These are phyloP conservation scores for Vombatus ursinus DNA, from an alignment of 2,113 vertebrate genomes.

Conservation along the genomic window DNA sequence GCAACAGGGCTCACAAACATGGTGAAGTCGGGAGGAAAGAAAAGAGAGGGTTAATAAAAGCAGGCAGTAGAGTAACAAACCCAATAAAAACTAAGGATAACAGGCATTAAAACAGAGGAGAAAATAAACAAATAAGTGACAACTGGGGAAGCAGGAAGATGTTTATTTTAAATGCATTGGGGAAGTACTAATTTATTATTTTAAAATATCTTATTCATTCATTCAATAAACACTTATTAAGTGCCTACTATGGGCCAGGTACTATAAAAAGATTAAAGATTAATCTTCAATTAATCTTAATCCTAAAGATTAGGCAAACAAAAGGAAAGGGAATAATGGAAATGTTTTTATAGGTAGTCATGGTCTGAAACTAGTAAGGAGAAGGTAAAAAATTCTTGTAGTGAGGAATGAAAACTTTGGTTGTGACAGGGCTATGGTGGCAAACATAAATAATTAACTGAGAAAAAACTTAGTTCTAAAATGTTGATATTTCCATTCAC, in stretches of 20 bases:
- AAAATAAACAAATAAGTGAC: not conserved
- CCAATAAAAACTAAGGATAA: constrained; percentile 6
- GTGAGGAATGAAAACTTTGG: not conserved
- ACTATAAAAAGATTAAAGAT: not conserved
- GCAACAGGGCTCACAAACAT: constrained; percentile 40
- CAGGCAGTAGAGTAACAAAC: not conserved
- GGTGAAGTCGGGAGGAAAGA: no score
- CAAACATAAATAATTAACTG: not conserved
- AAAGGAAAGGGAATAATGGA: not conserved
- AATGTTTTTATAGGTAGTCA: not conserved
- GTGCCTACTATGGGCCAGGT: not conserved
- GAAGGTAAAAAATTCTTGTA: not conserved
- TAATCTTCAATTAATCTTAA: not conserved
- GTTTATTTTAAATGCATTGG: not conserved
- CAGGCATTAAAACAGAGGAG: not conserved
- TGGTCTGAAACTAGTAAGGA: not conserved
- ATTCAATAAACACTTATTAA: not conserved
- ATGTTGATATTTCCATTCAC: not conserved
- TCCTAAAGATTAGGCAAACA: not conserved
- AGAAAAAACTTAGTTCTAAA: not conserved
- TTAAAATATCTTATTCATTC: not conserved
- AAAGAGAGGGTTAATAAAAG: not conserved
- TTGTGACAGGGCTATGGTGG: not conserved
- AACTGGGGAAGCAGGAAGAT: not conserved
- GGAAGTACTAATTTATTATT: not conserved